A percentile compares a stretch with the other conserved stretches of the same genome.
phyloP scores from a whole-genome alignment of 2,113 vertebrate genomes.

The Gallinago paraguaiae region DNA sequence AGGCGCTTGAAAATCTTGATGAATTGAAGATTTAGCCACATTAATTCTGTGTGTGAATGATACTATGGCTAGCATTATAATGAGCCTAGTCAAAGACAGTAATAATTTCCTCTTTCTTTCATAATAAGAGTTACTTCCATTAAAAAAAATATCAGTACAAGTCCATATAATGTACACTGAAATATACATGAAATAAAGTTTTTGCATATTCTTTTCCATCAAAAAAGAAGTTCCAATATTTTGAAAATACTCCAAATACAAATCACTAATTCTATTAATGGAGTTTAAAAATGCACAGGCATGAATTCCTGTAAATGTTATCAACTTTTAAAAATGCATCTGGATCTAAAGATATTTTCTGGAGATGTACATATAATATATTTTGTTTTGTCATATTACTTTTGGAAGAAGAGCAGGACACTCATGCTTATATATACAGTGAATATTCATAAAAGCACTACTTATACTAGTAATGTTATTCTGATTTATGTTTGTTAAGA shows the following conservation, averaged over 20 bases:
- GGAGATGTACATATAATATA: neutral
- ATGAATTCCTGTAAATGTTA: neutral
- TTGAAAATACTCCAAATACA: neutral
- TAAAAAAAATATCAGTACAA: neutral
- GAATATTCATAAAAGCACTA: neutral
- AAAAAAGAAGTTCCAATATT: neutral
- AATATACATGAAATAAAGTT: neutral
- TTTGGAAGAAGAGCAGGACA: neutral
- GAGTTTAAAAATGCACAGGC: neutral
- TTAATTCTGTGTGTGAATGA: neutral
- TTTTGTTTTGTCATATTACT: neutral
- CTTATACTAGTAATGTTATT: neutral
- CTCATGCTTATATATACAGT: accelerated
- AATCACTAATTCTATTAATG: neutral
- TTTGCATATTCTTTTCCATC: neutral
- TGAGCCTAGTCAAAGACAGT: neutral
- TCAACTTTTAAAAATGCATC: neutral
- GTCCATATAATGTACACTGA: neutral
- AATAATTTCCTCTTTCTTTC: neutral
- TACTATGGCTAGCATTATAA: neutral
- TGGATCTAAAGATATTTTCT: neutral
- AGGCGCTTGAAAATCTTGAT: constrained; percentile 30
- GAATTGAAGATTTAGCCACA: constrained; percentile 1
- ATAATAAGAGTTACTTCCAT: neutral
- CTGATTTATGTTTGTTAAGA: neutral